Conservation (phyloP, 2,888 invertebrate genomes). For the Meiosimyza decipiens region DNA sequence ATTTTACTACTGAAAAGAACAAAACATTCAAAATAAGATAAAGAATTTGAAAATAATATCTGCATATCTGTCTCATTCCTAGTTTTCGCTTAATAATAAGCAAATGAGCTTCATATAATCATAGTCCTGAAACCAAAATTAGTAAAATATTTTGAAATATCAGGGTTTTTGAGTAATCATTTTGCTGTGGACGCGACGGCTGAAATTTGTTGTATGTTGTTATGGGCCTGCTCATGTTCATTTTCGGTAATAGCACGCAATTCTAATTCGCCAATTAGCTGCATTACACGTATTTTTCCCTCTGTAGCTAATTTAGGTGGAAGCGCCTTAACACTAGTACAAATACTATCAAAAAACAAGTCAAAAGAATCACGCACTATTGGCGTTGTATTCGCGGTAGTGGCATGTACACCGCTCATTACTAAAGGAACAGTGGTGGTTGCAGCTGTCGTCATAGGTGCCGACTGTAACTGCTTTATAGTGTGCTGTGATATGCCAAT, state of each 20-base stretch:
- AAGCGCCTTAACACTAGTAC: slow-evolving; percentile 56
- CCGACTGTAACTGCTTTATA: not conserved
- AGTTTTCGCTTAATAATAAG: too few species aligned
- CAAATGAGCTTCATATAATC: too few species aligned
- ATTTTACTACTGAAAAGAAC: too few species aligned
- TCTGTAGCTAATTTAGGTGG: slow-evolving; percentile 59
- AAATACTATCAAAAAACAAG: slow-evolving; percentile 58
- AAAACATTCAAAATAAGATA: too few species aligned
- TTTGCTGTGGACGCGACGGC: slow-evolving; percentile 21
- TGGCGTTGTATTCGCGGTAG: not conserved
- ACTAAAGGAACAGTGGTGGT: slow-evolving; percentile 29
- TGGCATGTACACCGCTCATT: too few species aligned
- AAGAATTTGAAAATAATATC: too few species aligned
- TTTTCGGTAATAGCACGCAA: slow-evolving; percentile 45
- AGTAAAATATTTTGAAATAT: too few species aligned
- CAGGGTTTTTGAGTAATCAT: not conserved
- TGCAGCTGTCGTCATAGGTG: slow-evolving; percentile 36
- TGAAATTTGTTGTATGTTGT: slow-evolving; percentile 13
- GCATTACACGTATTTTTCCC: slow-evolving; percentile 58
- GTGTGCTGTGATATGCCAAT: slow-evolving; percentile 1
- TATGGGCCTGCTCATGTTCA: slow-evolving; percentile 31
- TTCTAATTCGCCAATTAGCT: slow-evolving; percentile 56
- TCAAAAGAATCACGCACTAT: slow-evolving; percentile 51
- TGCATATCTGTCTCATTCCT: too few species aligned
- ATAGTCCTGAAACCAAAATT: too few species aligned